Conservation (phyloP, 2,113 vertebrate genomes). For the Brachyhypopomus gauderio region DNA sequence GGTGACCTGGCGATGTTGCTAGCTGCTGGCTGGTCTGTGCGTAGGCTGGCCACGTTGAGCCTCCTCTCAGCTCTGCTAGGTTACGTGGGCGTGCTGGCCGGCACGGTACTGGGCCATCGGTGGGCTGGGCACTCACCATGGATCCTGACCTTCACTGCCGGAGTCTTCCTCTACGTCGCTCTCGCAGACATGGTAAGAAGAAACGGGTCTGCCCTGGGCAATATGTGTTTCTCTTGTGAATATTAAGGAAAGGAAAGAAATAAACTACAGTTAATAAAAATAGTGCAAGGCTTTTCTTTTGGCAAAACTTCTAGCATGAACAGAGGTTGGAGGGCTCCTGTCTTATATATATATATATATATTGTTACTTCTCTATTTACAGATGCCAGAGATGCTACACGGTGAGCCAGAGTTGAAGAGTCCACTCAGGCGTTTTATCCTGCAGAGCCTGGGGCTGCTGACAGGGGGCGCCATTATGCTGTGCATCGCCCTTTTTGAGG, state of each 20-base stretch:
- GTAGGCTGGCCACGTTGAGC: slow-evolving; percentile 68
- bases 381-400: slow-evolving; percentile 76
- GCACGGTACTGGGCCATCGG: slow-evolving; percentile 69
- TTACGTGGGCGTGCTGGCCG: slow-evolving; percentile 67
- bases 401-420: slow-evolving; percentile 34
- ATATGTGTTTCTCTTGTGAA: neutral
- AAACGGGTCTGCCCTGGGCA: too few relatives aligned
- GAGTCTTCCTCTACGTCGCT: slow-evolving; percentile 83
- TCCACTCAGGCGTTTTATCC: slow-evolving; percentile 55
- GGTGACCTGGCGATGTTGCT: slow-evolving; percentile 82
- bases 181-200: slow-evolving; percentile 79
- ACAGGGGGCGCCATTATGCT: slow-evolving; percentile 77
- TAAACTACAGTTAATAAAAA: too few relatives aligned
- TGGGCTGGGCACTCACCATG: slow-evolving; percentile 74
- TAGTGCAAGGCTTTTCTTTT: too few relatives aligned
- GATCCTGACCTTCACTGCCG: slow-evolving; percentile 80
- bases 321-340: too few relatives aligned
- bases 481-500: slow-evolving; percentile 80
- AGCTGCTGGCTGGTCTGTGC: slow-evolving; percentile 69
- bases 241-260: too few relatives aligned
- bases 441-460: slow-evolving; percentile 77
- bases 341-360: too few relatives aligned
- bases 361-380: neutral
- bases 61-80: slow-evolving; percentile 76
- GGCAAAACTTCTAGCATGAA: too few relatives aligned